Evolutionary conservation across 2,888 invertebrate genomes (phyloP).

Genomic region (Coenonympha glycerion): DNA sequence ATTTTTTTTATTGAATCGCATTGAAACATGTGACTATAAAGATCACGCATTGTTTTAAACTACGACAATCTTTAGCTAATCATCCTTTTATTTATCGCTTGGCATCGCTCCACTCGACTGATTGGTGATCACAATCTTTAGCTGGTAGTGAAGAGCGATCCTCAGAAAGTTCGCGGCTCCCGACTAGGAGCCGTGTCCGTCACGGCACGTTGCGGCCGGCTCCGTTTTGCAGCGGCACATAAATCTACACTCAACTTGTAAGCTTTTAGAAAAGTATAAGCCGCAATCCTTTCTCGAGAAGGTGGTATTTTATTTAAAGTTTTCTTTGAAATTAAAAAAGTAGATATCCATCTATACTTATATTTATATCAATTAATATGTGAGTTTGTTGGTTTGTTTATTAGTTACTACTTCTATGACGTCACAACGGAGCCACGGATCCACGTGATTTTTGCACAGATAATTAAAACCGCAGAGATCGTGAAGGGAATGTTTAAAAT

Average conservation of each 20-base stretch:
- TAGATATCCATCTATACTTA: too few relatives aligned
- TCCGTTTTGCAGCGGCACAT: constrained; percentile 19
- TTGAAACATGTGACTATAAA: too few relatives aligned
- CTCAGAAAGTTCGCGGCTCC: constrained; percentile 13
- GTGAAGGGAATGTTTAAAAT: too few relatives aligned
- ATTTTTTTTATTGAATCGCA: too few relatives aligned
- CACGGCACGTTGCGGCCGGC: constrained; percentile 14
- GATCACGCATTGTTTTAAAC: too few relatives aligned
- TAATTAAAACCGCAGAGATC: too few relatives aligned
- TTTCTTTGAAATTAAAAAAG: constrained; percentile 2
- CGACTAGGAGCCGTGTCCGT: constrained; percentile 9
- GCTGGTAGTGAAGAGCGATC: constrained; percentile 15
- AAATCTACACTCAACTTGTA: constrained; percentile 28
- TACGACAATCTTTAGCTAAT: neutral
- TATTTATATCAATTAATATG: too few relatives aligned
- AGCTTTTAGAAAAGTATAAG: constrained; percentile 33
- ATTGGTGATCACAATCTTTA: neutral
- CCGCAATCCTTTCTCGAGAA: constrained; percentile 4
- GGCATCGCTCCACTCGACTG: neutral
- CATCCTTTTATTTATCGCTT: neutral
- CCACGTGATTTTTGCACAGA: too few relatives aligned
- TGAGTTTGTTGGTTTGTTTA: too few relatives aligned
- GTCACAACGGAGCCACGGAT: too few relatives aligned
- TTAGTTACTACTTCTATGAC: too few relatives aligned
- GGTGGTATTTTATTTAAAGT: neutral